Evolutionary conservation across 1,140 invertebrate species (phyloP), one percentile per base, ranked within the genome.

Genomic region (Chrysopa pallens): DNA sequence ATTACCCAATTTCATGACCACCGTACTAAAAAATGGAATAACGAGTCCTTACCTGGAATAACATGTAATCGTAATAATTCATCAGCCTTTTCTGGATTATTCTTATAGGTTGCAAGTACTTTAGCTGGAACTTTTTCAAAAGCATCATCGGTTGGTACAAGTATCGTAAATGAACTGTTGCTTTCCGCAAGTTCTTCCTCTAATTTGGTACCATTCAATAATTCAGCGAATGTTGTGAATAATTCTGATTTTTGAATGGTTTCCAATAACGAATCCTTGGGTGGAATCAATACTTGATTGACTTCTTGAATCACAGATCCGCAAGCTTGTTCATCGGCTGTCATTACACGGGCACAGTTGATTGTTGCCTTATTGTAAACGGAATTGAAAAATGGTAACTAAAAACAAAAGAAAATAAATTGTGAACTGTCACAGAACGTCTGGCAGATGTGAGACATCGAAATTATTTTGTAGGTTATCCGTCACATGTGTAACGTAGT

Each of bases 91-190:
- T 62, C 58, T 29, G 58, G 57, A 45, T 39, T 39, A 40, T 70
- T 59, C 39, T 64, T 55, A 28, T 60, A 38, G 6, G 71, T 40
- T 15, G 52, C 50, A 11, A 68, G 45, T 39, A 63, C 57, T 12
- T 49, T 51, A 17, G 60, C 57, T n/a, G 59, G 56, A 9, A 67
- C 47, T 48, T 61, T 62, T 7, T 60, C 59, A 48, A 80, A 78
- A 29, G 74, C 73, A 49, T 74, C 71, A 51, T 80, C 73, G 8
- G 70, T 72, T 4, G 76, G 76, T 9, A 72, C 74, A 27, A 80
- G 54, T 4, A 80, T 55, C 0, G 78, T 78, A 9, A 63, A 54
- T 15, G 54, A 56, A 36, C 51, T 43, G 13, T 64, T 59, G 29
- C 49, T 48, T 44, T 62, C 58, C 37, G 53, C 51, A 8, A 72